These are phyloP conservation scores for Falco berigora DNA, from an alignment of 2,797 vertebrate genomes.

Conservation along the genomic window DNA sequence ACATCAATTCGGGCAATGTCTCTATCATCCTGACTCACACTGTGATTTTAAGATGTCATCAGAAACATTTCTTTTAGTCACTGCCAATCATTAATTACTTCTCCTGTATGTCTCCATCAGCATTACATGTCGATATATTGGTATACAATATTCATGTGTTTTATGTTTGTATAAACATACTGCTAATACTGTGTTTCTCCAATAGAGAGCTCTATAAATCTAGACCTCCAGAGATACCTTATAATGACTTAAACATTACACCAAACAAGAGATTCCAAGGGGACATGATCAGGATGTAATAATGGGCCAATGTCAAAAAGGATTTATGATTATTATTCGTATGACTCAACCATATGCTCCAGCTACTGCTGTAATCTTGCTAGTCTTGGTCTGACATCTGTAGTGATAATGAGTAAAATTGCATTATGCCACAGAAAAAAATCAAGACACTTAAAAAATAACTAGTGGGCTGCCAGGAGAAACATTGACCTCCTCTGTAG, in stretches of 20 bases:
- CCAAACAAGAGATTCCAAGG: conserved; percentile 67
- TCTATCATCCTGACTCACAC: background rate
- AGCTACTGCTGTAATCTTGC: conserved; percentile 71
- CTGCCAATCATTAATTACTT: background rate
- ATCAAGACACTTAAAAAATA: conserved; percentile 83
- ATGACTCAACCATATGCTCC: conserved; percentile 74
- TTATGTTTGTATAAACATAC: conserved; percentile 61
- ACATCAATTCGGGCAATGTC: background rate
- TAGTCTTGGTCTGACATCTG: conserved; percentile 71
- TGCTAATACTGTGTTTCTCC: conserved; percentile 65
- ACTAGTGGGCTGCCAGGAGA: conserved; percentile 82
- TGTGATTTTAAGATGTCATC: background rate
- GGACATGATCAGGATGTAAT: conserved; percentile 76
- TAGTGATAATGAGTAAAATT: conserved; percentile 86
- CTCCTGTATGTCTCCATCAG: background rate
- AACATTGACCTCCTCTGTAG: conserved; percentile 73
- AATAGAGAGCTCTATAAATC: conserved; percentile 72
- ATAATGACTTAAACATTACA: conserved; percentile 73
- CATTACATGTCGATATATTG: conserved; percentile 27
- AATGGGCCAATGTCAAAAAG: conserved; percentile 72
- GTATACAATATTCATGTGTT: conserved; percentile 34
- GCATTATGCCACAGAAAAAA: conserved; percentile 74
- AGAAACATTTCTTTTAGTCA: background rate
- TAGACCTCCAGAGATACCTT: conserved; percentile 59
- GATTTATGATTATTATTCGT: conserved; percentile 77